A percentile compares a stretch with the other conserved stretches of the same genome.
Conservation (phyloP, 92 coral and sea anemone species). For the Plumapathes pennacea region DNA sequence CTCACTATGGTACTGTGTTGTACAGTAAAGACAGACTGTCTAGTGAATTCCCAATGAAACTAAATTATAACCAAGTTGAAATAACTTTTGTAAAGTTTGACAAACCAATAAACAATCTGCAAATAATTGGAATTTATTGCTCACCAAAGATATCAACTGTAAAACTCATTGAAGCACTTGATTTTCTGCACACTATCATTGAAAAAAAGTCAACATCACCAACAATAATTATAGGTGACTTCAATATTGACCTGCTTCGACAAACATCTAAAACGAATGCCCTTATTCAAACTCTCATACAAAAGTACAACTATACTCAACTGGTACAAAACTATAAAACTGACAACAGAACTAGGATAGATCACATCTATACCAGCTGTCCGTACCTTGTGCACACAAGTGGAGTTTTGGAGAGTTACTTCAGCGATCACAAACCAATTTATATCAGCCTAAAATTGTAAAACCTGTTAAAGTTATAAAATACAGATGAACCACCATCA, state of each 20-base stretch:
- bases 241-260: slow-evolving; percentile 35
- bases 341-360: slow-evolving; percentile 47
- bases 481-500: too few relatives aligned
- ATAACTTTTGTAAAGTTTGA: slow-evolving; percentile 21
- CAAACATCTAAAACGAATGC: slow-evolving; percentile 22
- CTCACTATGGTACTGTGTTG: slow-evolving; percentile 39
- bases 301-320: slow-evolving; percentile 52
- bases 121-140: slow-evolving; percentile 54
- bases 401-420: slow-evolving; percentile 66
- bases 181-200: slow-evolving; percentile 25
- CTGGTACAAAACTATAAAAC: slow-evolving; percentile 47
- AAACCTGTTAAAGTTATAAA: too few relatives aligned
- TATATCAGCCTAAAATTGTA: slow-evolving; percentile 24
- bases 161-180: slow-evolving; percentile 28
- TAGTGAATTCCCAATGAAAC: slow-evolving; percentile 22
- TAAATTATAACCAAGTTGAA: slow-evolving; percentile 50
- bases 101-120: slow-evolving; percentile 26
- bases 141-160: slow-evolving; percentile 39
- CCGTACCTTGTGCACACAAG: slow-evolving; percentile 32
- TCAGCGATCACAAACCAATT: slow-evolving; percentile 70
- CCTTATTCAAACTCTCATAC: slow-evolving; percentile 33
- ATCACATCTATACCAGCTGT: slow-evolving; percentile 55
- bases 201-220: slow-evolving; percentile 31
- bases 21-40: slow-evolving; percentile 22
- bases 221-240: slow-evolving; percentile 40